Base-by-base conservation (phyloP, 2,113 vertebrate species). In the Trichechus manatus region DNA sequence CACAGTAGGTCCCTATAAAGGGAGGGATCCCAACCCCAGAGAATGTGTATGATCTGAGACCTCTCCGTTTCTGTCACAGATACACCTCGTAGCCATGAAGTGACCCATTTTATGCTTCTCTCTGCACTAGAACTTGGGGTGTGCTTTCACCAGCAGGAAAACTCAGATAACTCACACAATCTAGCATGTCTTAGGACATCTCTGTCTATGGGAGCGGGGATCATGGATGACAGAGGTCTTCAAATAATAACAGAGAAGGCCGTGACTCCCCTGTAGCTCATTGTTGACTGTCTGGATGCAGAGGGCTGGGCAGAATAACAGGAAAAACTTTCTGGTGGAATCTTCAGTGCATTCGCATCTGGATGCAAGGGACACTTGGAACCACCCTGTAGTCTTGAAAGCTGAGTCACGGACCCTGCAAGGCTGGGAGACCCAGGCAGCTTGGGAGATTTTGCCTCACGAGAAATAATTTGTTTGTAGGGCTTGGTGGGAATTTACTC, bases 41-140 rank as follows among this genome's bases (percentile, higher is more conserved):
- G 70, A 89, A 86, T 10, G 31, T 14, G 27, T 85, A 47, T 88
- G 92, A 95, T 96, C 72, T 85, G 78, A 93, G 92, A 82, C 44
- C 72, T 93, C 96, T 89, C 75, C 70, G 85, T 83, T 92, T 86
- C 80, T 61, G 66, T 94, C 81, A 93, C n/a, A 96, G 91, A 86
- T 74, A 68, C 31, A 64, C 90, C 82, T 81, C 93, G 66, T 70
- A 96, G 63, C 74, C 88, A 95, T 2, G 85, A 91, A 50, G 23
- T 95, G 92, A 95, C 97, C 97, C 92, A 93, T 97, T 96, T 95
- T 91, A 44, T 29, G 81, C 91, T 95, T 93, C 68, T 86, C 84
- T 95, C 87, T 81, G 83, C 68, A 93, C 78, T 77, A 78, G 74
- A 95, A 90, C 70, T 56, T 85, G 56, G 82, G 89, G 82, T 29